A percentile compares a stretch with the other conserved stretches of the same genome.
Conservation (phyloP, 2,888 invertebrate species). For the Polyploca ridens region DNA sequence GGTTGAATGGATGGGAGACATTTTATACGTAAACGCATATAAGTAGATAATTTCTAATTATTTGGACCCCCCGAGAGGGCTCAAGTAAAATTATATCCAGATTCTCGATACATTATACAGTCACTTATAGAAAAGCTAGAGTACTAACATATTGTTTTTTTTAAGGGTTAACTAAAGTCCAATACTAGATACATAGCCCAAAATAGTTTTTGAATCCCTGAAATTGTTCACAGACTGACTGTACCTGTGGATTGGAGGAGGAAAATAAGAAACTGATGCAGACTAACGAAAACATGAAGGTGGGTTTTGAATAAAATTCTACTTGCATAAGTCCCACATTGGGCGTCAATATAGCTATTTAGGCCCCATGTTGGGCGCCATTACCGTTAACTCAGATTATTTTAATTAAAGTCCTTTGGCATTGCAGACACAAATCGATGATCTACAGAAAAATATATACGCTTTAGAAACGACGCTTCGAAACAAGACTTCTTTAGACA, state of each 20-base stretch:
- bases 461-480: background rate
- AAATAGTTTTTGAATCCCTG: background rate
- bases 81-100: too few relatives aligned
- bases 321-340: background rate
- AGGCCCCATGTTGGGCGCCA: background rate
- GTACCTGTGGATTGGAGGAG: slow-evolving; percentile 59
- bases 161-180: too few relatives aligned
- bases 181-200: too few relatives aligned
- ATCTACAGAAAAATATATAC: background rate
- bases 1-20: too few relatives aligned
- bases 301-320: slow-evolving; percentile 24
- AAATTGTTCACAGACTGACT: slow-evolving; percentile 54
- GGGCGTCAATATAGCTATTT: too few relatives aligned
- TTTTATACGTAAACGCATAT: too few relatives aligned
- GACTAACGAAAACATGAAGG: slow-evolving; percentile 51
- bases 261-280: slow-evolving; percentile 56
- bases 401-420: background rate
- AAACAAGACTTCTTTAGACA: background rate
- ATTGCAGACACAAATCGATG: slow-evolving; percentile 31
- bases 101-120: too few relatives aligned
- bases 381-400: background rate
- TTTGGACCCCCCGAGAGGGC: too few relatives aligned
- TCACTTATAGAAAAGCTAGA: too few relatives aligned
- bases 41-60: too few relatives aligned
- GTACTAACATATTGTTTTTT: too few relatives aligned